Percentiles rank a stretch among this genome's conserved stretches.
These are phyloP conservation scores for Drosophila ustulata DNA, from an alignment of 2,888 invertebrate genomes.

Conservation along the genomic window DNA sequence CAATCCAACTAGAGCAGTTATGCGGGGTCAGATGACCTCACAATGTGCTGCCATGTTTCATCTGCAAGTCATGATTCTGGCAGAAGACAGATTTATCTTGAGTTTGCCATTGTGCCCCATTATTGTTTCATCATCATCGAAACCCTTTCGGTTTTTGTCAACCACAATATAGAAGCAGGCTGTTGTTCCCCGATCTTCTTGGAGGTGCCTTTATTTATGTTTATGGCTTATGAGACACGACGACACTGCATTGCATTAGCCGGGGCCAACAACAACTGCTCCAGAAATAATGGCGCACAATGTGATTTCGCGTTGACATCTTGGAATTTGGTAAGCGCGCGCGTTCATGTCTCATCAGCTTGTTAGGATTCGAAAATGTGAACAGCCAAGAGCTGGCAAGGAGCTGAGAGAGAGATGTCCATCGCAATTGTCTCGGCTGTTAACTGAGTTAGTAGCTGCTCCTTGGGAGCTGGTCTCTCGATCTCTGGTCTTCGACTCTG, in stretches of 20 bases:
- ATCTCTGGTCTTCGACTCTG: neutral
- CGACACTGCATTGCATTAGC: slow-evolving; percentile 80
- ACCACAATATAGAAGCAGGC: slow-evolving; percentile 48
- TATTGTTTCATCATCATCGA: slow-evolving; percentile 57
- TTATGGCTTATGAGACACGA: slow-evolving; percentile 79
- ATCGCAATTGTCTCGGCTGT: slow-evolving; percentile 69
- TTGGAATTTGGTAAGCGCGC: slow-evolving; percentile 84
- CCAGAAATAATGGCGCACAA: slow-evolving; percentile 81
- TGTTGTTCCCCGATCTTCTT: slow-evolving; percentile 27
- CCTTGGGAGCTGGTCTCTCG: neutral
- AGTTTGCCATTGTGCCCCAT: slow-evolving; percentile 16
- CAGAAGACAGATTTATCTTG: slow-evolving; percentile 38
- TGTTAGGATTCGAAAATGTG: slow-evolving; percentile 70
- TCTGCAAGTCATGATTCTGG: slow-evolving; percentile 20
- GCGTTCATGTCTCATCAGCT: slow-evolving; percentile 83
- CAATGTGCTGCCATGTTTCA: slow-evolving; percentile 20
- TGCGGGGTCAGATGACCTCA: slow-evolving; percentile 8
- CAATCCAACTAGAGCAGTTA: neutral
- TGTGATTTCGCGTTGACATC: slow-evolving; percentile 83
- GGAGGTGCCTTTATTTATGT: slow-evolving; percentile 83
- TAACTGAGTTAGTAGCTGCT: slow-evolving; percentile 77
- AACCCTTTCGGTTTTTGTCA: slow-evolving; percentile 35
- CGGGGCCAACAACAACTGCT: slow-evolving; percentile 37
- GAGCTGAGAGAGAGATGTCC: slow-evolving; percentile 73
- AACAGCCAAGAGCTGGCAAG: neutral